Conservation (phyloP, 1,140 invertebrate genomes). For the Oedothorax gibbosus region DNA sequence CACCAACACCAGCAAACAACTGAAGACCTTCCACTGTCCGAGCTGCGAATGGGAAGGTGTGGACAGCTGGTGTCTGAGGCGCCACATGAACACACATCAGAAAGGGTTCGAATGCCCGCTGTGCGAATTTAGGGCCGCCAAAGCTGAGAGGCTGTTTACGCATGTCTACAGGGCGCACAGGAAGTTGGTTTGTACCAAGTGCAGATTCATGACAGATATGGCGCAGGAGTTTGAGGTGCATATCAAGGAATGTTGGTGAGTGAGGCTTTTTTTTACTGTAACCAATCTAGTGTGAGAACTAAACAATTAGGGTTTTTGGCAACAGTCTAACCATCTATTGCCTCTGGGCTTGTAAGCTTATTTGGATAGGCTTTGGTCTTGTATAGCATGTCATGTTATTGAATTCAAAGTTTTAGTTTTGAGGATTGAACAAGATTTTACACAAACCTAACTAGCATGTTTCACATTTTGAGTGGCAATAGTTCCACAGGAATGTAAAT, state of each 20-base stretch:
- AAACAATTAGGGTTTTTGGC: too few species aligned
- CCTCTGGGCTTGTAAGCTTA: too few species aligned
- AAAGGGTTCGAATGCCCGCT: constrained; percentile 89
- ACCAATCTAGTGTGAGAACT: too few species aligned
- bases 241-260: constrained; percentile 74
- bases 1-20: constrained; percentile 45
- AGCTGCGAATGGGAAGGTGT: constrained; percentile 91
- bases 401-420: too few species aligned
- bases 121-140: constrained; percentile 91
- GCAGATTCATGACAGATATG: constrained; percentile 85
- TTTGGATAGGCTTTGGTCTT: too few species aligned
- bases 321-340: too few species aligned
- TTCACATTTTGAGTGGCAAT: too few species aligned
- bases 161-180: constrained; percentile 92
- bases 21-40: constrained; percentile 81
- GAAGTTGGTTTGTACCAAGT: constrained; percentile 87
- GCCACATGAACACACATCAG: constrained; percentile 90
- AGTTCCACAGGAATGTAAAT: too few species aligned
- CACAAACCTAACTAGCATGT: too few species aligned
- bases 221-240: constrained; percentile 80
- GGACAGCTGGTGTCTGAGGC: constrained; percentile 91
- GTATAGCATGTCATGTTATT: too few species aligned
- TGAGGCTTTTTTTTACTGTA: constrained; percentile 8
- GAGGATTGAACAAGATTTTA: too few species aligned
- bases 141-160: constrained; percentile 87